phyloP scores from a whole-genome alignment of 2,888 invertebrate genomes.

The Scelioninae gen. 1 region DNA sequence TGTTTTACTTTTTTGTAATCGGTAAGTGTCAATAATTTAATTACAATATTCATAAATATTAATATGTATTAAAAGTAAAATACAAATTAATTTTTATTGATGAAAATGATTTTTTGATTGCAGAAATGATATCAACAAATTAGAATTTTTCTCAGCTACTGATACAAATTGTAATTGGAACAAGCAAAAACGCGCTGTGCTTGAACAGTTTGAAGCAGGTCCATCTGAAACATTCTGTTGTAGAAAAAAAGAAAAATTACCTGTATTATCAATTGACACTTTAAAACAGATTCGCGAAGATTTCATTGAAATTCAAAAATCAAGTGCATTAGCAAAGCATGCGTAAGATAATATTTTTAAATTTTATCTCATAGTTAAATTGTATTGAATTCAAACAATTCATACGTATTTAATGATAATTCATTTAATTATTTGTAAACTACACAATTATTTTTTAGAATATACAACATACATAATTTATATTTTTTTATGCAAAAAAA shows the following conservation, averaged over 20 bases:
- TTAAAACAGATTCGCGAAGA: neutral
- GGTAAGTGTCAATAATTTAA: neutral
- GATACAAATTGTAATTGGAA: constrained; percentile 31
- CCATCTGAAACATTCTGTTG: constrained; percentile 32
- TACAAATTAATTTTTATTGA: too few species aligned
- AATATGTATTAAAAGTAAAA: too few species aligned
- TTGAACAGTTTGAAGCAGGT: constrained; percentile 45
- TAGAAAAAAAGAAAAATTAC: constrained; percentile 2
- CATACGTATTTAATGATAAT: too few species aligned
- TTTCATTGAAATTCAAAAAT: constrained; percentile 9
- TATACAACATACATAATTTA: too few species aligned
- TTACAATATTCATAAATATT: too few species aligned
- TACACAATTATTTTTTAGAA: too few species aligned
- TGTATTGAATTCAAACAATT: too few species aligned
- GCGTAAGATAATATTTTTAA: constrained; percentile 2
- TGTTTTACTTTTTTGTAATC: constrained; percentile 19
- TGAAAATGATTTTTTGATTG: too few species aligned
- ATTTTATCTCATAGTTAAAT: constrained; percentile 2
- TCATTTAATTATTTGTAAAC: too few species aligned
- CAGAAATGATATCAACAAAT: constrained; percentile 19
- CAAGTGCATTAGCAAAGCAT: constrained; percentile 1
- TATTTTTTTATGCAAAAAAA: too few species aligned
- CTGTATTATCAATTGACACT: constrained; percentile 10
- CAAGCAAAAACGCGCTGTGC: constrained; percentile 22
- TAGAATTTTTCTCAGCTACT: constrained; percentile 19